A percentile compares a stretch with the other conserved stretches of the same genome.
phyloP scores from a whole-genome alignment of 2,113 vertebrate species.

The Carettochelys insculpta region DNA sequence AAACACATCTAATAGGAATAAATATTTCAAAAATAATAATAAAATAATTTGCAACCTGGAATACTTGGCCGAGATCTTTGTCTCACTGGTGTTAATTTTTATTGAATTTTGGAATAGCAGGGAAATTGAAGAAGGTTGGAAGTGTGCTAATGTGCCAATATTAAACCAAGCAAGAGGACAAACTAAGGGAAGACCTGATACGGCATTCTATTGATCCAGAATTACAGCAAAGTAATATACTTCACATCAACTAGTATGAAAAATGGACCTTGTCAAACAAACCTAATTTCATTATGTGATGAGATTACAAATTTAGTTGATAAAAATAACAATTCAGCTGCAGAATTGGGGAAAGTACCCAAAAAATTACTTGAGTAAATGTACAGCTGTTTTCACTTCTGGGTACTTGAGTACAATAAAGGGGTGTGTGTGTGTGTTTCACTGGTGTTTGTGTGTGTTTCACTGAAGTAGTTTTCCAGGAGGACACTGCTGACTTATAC shows the following conservation, averaged over 20 bases:
- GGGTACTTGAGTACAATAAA: too few species aligned
- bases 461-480: too few species aligned
- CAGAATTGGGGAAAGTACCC: too few species aligned
- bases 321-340: neutral
- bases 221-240: neutral
- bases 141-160: neutral
- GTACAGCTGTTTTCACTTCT: too few species aligned
- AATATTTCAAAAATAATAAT: neutral
- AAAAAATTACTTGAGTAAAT: too few species aligned
- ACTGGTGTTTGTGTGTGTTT: too few species aligned
- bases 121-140: neutral
- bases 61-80: neutral
- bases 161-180: neutral
- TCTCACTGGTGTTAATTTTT: accelerated
- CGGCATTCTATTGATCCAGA: neutral
- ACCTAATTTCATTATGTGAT: neutral
- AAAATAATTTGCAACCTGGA: neutral
- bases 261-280: neutral
- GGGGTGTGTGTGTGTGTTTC: too few species aligned
- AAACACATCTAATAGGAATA: neutral
- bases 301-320: neutral
- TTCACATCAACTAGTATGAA: neutral
- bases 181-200: neutral
- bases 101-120: neutral
- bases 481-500: too few species aligned